These are phyloP conservation scores for Sesamia nonagrioides DNA, from an alignment of 1,140 invertebrate species.

Conservation along the genomic window DNA sequence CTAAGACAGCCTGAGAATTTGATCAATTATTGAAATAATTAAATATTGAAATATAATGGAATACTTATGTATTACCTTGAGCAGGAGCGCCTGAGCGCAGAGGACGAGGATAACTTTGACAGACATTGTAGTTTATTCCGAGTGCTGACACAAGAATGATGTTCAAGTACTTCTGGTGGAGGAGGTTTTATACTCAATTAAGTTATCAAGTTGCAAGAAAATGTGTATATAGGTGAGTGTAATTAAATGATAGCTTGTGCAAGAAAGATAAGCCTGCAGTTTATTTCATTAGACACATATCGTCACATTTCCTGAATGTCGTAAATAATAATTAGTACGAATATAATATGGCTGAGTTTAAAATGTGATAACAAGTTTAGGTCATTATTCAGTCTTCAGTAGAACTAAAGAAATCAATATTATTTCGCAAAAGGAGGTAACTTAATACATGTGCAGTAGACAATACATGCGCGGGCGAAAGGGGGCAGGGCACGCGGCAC, in stretches of 20 bases:
- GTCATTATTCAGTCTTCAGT: slow-evolving; percentile 25
- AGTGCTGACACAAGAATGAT: slow-evolving; percentile 30
- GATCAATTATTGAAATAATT: no score
- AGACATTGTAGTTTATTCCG: not conserved
- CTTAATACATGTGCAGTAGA: no score
- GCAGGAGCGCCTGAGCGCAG: slow-evolving; percentile 12
- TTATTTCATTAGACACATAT: not conserved
- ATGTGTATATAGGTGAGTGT: slow-evolving; percentile 1
- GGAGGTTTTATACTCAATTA: not conserved
- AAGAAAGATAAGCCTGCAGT: not conserved
- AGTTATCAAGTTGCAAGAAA: slow-evolving; percentile 15
- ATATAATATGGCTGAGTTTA: not conserved
- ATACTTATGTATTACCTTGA: not conserved
- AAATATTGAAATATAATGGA: no score
- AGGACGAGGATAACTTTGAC: not conserved
- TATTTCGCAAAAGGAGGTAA: no score
- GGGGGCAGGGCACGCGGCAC: no score
- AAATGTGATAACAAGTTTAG: not conserved
- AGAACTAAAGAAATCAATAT: no score
- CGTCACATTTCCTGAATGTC: not conserved
- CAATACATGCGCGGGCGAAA: no score
- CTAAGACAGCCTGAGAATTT: no score
- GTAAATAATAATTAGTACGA: no score
- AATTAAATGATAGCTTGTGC: slow-evolving; percentile 4
- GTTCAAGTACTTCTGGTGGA: not conserved